These are phyloP conservation scores for Caenorhabditis macrosperma DNA, from an alignment of 2,888 invertebrate genomes.

Conservation along the genomic window DNA sequence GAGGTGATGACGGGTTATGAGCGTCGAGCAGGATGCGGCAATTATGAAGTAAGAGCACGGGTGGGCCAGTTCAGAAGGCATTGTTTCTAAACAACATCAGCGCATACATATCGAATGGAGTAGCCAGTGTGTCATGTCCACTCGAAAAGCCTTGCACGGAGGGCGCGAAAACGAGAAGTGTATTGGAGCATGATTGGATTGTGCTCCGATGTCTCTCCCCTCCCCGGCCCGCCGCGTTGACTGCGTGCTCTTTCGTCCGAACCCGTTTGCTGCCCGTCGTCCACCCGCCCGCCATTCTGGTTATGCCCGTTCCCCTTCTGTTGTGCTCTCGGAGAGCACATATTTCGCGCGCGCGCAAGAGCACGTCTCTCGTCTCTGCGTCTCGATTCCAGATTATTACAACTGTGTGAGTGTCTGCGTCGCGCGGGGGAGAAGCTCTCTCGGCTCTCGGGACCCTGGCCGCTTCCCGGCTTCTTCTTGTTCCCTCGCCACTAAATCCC, in stretches of 20 bases:
- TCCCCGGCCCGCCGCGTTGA: neutral
- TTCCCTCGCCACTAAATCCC: constrained; percentile 27
- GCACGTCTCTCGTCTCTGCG: constrained; percentile 37
- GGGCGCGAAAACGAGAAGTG: constrained; percentile 53
- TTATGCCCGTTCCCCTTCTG: constrained; percentile 29
- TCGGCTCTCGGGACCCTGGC: constrained; percentile 24
- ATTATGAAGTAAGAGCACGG: neutral
- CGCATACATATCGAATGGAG: constrained; percentile 33
- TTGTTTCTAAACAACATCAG: constrained; percentile 9
- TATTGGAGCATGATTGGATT: constrained; percentile 57
- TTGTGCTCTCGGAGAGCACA: neutral
- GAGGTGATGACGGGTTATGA: neutral
- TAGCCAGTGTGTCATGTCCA: constrained; percentile 45
- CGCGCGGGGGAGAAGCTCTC: neutral
- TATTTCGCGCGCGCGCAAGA: constrained; percentile 2
- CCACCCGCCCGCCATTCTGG: constrained; percentile 9
- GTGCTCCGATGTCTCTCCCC: constrained; percentile 25
- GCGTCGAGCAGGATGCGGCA: neutral
- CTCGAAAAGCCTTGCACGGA: constrained; percentile 20
- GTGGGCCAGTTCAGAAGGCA: too few species aligned
- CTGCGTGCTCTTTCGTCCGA: constrained; percentile 29
- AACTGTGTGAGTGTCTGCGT: constrained; percentile 39
- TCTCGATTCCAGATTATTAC: constrained; percentile 57
- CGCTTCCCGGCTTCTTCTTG: constrained; percentile 12
- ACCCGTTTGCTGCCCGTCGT: neutral